phyloP scores from a whole-genome alignment of 2,113 vertebrate genomes.

The Setophaga kirtlandii region DNA sequence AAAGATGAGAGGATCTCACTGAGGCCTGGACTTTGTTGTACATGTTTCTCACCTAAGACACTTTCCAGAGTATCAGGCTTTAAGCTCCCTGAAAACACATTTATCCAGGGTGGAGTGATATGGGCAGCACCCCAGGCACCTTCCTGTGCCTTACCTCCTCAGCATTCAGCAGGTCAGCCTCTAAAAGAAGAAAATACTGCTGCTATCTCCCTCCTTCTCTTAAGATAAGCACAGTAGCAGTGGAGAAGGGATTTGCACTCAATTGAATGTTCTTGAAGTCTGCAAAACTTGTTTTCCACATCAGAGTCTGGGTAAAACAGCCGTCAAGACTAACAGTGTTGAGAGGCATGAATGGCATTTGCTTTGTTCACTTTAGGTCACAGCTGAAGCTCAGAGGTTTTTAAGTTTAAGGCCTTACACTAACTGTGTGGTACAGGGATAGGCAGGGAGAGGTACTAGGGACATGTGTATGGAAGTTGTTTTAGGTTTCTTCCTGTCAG shows the following conservation, averaged over 20 bases:
- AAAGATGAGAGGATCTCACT: slow-evolving; percentile 18
- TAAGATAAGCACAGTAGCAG: not conserved
- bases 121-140: not conserved
- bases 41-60: slow-evolving; percentile 25
- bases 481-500: accelerated
- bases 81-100: not conserved
- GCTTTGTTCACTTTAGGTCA: not conserved
- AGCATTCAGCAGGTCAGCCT: not conserved
- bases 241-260: slow-evolving; percentile 38
- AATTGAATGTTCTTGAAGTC: not conserved
- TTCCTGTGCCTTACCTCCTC: not conserved
- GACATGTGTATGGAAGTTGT: not conserved
- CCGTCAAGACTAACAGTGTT: not conserved
- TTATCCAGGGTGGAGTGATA: not conserved
- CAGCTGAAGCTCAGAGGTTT: not conserved
- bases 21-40: not conserved
- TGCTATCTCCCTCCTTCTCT: not conserved
- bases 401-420: not conserved
- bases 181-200: not conserved
- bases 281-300: slow-evolving; percentile 12
- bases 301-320: not conserved
- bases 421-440: not conserved
- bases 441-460: not conserved
- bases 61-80: not conserved
- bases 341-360: not conserved